Evolutionary conservation across 1,140 invertebrate genomes (phyloP).

Genomic region (Cryptotermes secundus): DNA sequence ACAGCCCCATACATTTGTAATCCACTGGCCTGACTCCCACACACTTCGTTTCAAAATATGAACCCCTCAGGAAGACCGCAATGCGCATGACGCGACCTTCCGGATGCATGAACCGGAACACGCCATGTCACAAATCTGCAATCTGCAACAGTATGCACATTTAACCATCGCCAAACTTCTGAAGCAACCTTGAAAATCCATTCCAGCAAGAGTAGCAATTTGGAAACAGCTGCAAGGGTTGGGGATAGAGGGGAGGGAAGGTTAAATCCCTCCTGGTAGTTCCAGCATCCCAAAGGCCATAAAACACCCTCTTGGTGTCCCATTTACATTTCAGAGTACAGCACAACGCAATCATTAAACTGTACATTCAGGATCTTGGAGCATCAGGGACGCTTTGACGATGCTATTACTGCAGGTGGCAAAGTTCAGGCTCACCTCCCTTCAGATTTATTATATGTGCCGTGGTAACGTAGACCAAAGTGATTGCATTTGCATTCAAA

Average conservation of each 20-base stretch:
- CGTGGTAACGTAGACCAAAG: not conserved
- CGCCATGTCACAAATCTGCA: too few species aligned
- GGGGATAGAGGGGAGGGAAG: not conserved
- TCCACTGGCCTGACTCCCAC: too few species aligned
- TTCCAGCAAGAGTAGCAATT: not conserved
- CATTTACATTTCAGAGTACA: conserved; percentile 13
- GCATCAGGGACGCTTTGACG: not conserved
- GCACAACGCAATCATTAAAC: conserved; percentile 9
- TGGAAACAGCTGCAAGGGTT: conserved; percentile 17
- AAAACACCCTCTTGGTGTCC: not conserved
- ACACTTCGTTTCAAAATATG: too few species aligned
- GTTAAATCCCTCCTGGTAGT: not conserved
- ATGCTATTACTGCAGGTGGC: not conserved
- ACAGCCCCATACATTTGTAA: too few species aligned
- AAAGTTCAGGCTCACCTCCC: not conserved
- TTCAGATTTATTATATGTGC: conserved; percentile 3
- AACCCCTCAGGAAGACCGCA: too few species aligned
- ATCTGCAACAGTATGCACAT: not conserved
- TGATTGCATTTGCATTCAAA: conserved; percentile 17
- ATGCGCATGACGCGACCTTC: too few species aligned
- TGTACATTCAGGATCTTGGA: not conserved
- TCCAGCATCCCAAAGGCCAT: not conserved
- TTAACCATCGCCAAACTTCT: not conserved
- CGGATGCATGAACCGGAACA: too few species aligned
- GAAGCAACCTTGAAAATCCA: not conserved